These are phyloP conservation scores for Tetragnatha versicolor DNA, from an alignment of 1,140 invertebrate species.

Conservation along the genomic window DNA sequence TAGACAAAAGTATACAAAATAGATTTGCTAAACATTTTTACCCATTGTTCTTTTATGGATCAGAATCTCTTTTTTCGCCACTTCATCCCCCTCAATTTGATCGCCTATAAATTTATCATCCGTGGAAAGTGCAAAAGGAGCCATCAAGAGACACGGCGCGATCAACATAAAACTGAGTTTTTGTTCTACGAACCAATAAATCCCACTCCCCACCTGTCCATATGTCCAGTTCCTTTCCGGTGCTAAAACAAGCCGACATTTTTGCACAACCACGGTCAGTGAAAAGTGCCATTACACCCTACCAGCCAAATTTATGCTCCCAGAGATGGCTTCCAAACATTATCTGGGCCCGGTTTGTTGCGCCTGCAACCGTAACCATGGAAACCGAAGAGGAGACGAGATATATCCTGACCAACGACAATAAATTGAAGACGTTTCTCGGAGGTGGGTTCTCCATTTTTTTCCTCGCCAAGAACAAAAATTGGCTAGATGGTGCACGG, in stretches of 20 bases:
- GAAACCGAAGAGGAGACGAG: neutral
- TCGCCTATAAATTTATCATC: no score
- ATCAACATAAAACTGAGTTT: constrained; percentile 28
- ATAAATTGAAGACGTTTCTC: constrained; percentile 34
- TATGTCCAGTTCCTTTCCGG: neutral
- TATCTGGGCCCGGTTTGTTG: constrained; percentile 22
- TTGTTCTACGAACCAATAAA: constrained; percentile 30
- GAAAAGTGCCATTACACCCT: constrained; percentile 30
- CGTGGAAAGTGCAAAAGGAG: no score
- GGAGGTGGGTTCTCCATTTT: constrained; percentile 22
- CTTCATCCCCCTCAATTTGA: no score
- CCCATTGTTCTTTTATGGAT: no score
- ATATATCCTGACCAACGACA: constrained; percentile 35
- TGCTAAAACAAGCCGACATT: constrained; percentile 34
- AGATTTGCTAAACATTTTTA: no score
- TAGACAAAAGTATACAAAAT: no score
- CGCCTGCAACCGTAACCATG: constrained; percentile 22
- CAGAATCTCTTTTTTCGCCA: no score
- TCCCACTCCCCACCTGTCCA: neutral
- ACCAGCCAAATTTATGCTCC: constrained; percentile 31
- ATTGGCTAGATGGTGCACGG: neutral
- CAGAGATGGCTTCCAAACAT: constrained; percentile 39
- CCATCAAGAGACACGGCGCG: no score
- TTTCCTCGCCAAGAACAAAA: constrained; percentile 1
- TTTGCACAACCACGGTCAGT: constrained; percentile 27